Percentiles rank a stretch among this genome's conserved stretches.
Evolutionary conservation across 2,888 invertebrate species (phyloP).

Genomic region (Chymomyza amoena): DNA sequence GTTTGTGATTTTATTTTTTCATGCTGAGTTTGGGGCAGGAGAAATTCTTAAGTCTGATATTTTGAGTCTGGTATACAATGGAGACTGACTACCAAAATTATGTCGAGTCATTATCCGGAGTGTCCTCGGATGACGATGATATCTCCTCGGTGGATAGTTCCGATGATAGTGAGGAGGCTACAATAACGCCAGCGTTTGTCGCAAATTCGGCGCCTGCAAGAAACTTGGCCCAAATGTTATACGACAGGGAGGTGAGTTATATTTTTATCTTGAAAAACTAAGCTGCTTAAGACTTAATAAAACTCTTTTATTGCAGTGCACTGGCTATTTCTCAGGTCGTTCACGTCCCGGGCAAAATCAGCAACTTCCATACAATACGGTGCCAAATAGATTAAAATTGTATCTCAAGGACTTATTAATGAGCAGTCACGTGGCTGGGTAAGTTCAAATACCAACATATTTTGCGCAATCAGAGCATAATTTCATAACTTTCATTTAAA

Average conservation of each 20-base stretch:
- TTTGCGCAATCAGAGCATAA: background rate
- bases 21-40: background rate
- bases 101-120: slow-evolving; percentile 65
- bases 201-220: slow-evolving; percentile 30
- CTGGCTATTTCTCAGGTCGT: slow-evolving; percentile 80
- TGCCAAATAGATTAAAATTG: slow-evolving; percentile 82
- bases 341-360: slow-evolving; percentile 79
- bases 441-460: slow-evolving; percentile 24
- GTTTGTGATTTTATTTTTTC: slow-evolving; percentile 20
- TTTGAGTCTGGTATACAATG: slow-evolving; percentile 42
- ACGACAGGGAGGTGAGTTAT: slow-evolving; percentile 70
- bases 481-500: background rate
- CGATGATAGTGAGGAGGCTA: slow-evolving; percentile 60
- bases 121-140: slow-evolving; percentile 69
- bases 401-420: slow-evolving; percentile 84
- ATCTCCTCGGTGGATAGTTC: slow-evolving; percentile 69
- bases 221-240: slow-evolving; percentile 70
- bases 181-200: slow-evolving; percentile 21
- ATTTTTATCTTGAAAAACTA: no score
- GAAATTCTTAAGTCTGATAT: slow-evolving; percentile 53
- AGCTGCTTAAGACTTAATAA: background rate
- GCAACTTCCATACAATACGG: slow-evolving; percentile 79
- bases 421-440: slow-evolving; percentile 80
- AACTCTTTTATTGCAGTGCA: slow-evolving; percentile 75
- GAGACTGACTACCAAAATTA: slow-evolving; percentile 66